A percentile compares a stretch with the other conserved stretches of the same genome.
These are phyloP conservation scores for Sweltsa coloradensis DNA, from an alignment of 1,140 invertebrate species.

Conservation along the genomic window DNA sequence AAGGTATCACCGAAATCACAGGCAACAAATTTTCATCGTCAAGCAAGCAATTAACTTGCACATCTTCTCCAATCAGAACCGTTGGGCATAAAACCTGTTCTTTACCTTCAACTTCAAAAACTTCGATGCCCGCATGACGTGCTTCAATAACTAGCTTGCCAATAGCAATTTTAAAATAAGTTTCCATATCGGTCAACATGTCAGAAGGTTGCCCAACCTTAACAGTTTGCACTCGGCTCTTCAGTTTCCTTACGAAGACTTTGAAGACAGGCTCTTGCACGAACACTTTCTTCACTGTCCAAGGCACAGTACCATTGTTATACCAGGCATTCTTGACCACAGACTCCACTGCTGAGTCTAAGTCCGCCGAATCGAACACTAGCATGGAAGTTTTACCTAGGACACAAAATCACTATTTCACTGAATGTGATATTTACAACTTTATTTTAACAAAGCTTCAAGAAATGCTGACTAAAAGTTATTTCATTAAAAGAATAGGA, in stretches of 20 bases:
- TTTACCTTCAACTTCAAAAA: too few species aligned
- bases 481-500: neutral
- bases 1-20: conserved; percentile 36
- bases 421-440: conserved; percentile 13
- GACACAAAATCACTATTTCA: conserved; percentile 25
- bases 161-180: too few species aligned
- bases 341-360: conserved; percentile 42
- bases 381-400: conserved; percentile 36
- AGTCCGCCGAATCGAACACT: conserved; percentile 42
- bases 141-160: neutral
- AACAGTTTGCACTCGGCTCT: conserved; percentile 29
- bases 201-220: conserved; percentile 34
- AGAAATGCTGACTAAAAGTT: conserved; percentile 3
- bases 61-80: conserved; percentile 18
- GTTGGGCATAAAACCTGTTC: too few species aligned
- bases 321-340: conserved; percentile 39
- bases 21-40: conserved; percentile 25
- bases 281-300: conserved; percentile 35
- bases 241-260: conserved; percentile 34
- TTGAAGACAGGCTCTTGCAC: conserved; percentile 41
- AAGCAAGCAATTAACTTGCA: conserved; percentile 23
- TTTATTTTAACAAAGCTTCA: neutral
- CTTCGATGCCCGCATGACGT: neutral
- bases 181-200: conserved; percentile 26
- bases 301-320: conserved; percentile 41